Base-by-base conservation (phyloP, 2,888 invertebrate species). In the Notodonta ziczac region DNA sequence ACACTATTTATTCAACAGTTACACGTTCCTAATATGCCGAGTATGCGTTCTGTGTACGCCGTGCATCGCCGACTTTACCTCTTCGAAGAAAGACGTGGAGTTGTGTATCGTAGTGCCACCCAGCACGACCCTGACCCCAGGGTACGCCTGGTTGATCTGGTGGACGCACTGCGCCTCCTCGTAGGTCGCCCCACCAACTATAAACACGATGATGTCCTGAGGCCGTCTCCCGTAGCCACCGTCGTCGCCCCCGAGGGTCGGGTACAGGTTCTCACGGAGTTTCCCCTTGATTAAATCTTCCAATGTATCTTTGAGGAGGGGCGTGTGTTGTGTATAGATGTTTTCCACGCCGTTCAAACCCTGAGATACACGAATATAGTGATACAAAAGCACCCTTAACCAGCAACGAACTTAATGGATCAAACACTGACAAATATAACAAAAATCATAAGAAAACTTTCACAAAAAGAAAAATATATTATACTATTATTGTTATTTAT, bases 281-380 rank as follows among this genome's bases (percentile, higher is more conserved):
- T 97, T 96, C 2, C 98, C 98, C 84, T 98, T 98, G 46, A 98
- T 95, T 0, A 99, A 93, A 82, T 98, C 98, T 78, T 99, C 99
- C 0, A 99, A 85, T 0, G 97, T 96, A 83, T 98, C 98, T 76
- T 97, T 96, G 7, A 99, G 89, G 35, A 98, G 93, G 0, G 99
- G 99, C n/a, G 97, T 97, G 89, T 99, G 99, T 83, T 99, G 99
- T 0, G 99, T 99, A 91, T 99, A 99, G 66, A 99, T 98, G 90
- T 99, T 99, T 86, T 99, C 99, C 0, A 99, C 99, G 1, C 99
- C 99, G 90, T 97, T 97, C 24, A 98, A 92, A 16, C 97, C 98
- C 94, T 96, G 81, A 0, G 74, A 77, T 60, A 4, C 51, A 44
- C 5, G 4, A 35, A 35, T 35, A 35, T 35, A 24, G 2, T 24